Evolutionary conservation across 2,888 invertebrate genomes (phyloP).

Genomic region (Cryptosula pallasiana): DNA sequence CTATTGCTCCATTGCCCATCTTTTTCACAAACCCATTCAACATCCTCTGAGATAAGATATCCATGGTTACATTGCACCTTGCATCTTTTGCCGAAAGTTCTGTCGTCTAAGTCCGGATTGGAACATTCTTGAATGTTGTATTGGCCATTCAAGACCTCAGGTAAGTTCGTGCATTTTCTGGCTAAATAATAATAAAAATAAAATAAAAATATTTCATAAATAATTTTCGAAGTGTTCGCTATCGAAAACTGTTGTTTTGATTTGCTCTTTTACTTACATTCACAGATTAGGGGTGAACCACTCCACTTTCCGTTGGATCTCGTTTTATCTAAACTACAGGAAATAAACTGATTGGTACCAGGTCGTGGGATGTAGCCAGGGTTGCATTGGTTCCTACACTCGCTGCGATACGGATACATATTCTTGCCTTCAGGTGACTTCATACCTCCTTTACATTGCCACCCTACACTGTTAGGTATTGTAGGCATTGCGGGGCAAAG

Average conservation of each 20-base stretch:
- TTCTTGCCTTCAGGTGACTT: not conserved
- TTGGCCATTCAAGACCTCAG: constrained; percentile 11
- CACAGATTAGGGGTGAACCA: constrained; percentile 7
- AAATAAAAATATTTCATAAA: no score
- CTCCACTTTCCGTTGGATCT: not conserved
- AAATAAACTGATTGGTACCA: not conserved
- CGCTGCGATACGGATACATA: not conserved
- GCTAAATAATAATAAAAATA: not conserved
- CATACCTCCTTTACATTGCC: not conserved
- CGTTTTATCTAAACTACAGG: not conserved
- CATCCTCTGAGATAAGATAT: not conserved
- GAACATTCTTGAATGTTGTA: not conserved
- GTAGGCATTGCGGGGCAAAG: constrained; percentile 5
- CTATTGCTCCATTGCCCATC: constrained; percentile 20
- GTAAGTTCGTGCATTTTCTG: constrained; percentile 12
- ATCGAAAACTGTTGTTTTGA: no score
- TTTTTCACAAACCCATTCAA: not conserved
- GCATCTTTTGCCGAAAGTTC: constrained; percentile 13
- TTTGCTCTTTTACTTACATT: constrained; percentile 16
- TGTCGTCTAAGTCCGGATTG: not conserved
- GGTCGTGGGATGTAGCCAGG: constrained; percentile 11
- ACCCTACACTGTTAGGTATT: constrained; percentile 1
- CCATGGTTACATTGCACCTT: not conserved
- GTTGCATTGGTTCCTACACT: not conserved
- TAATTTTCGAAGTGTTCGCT: no score